phyloP scores from a whole-genome alignment of 2,797 vertebrate species.

The Mormyrus hasselquistii region DNA sequence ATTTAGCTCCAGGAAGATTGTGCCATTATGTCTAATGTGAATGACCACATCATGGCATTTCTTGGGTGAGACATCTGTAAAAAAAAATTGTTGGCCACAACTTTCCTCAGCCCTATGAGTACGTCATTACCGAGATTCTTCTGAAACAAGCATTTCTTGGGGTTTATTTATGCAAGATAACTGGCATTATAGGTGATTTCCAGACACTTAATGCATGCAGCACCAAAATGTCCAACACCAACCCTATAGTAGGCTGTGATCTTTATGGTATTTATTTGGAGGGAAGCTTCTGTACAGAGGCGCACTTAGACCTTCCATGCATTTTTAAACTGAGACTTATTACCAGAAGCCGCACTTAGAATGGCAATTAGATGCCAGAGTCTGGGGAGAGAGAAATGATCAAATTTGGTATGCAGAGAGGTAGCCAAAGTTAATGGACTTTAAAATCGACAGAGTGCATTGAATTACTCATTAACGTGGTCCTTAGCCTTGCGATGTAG shows the following conservation, averaged over 20 bases:
- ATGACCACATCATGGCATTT: neutral
- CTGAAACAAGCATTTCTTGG: neutral
- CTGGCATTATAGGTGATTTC: neutral
- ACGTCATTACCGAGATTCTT: neutral
- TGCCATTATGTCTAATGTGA: neutral
- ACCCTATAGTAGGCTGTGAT: conserved; percentile 37
- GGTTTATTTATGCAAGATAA: neutral
- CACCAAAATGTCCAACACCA: conserved; percentile 42
- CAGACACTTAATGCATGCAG: neutral
- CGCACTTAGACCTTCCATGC: conserved; percentile 47
- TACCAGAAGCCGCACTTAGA: conserved; percentile 51
- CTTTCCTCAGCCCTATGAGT: neutral
- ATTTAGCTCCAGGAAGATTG: neutral
- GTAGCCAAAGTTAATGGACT: conserved; percentile 76
- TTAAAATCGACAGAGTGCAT: conserved; percentile 72
- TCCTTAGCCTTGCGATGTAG: conserved; percentile 47
- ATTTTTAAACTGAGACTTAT: conserved; percentile 59
- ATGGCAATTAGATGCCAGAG: conserved; percentile 66
- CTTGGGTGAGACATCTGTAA: neutral
- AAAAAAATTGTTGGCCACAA: neutral
- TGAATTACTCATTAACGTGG: conserved; percentile 72
- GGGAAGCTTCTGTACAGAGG: conserved; percentile 49
- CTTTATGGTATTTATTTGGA: conserved; percentile 55
- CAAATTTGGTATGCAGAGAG: conserved; percentile 67
- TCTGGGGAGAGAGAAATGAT: conserved; percentile 58